Conservation (phyloP, 2,797 vertebrate species). For the Myotis pilosus region DNA sequence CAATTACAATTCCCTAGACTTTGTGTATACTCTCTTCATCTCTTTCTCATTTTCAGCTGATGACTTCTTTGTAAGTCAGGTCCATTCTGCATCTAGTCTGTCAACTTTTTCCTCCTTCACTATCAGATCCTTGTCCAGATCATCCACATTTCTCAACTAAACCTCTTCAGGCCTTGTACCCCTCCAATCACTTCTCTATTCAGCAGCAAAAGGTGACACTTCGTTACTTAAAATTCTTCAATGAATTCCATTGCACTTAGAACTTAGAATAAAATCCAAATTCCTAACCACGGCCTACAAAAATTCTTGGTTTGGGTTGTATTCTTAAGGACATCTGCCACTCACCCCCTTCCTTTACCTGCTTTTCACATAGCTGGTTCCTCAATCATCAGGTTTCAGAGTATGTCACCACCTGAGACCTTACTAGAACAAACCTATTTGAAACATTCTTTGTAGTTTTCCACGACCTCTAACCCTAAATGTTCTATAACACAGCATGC, state of each 20-base stretch:
- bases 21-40: background rate
- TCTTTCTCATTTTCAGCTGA: background rate
- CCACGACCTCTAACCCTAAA: background rate
- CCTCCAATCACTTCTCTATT: background rate
- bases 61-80: background rate
- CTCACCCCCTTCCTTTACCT: background rate
- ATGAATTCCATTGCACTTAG: background rate
- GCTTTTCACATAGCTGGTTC: background rate
- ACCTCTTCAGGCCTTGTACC: background rate
- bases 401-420: background rate
- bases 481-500: background rate
- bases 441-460: background rate
- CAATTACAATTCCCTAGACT: background rate
- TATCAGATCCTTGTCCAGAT: background rate
- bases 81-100: background rate
- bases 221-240: background rate
- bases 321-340: background rate
- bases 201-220: background rate
- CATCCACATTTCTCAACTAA: background rate
- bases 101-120: background rate
- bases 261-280: constrained; percentile 14
- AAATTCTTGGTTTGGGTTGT: background rate
- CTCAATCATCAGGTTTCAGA: constrained; percentile 33
- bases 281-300: background rate
- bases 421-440: background rate